phyloP scores from a whole-genome alignment of 2,797 vertebrate species.

The Oryzias dopingdopingensis region DNA sequence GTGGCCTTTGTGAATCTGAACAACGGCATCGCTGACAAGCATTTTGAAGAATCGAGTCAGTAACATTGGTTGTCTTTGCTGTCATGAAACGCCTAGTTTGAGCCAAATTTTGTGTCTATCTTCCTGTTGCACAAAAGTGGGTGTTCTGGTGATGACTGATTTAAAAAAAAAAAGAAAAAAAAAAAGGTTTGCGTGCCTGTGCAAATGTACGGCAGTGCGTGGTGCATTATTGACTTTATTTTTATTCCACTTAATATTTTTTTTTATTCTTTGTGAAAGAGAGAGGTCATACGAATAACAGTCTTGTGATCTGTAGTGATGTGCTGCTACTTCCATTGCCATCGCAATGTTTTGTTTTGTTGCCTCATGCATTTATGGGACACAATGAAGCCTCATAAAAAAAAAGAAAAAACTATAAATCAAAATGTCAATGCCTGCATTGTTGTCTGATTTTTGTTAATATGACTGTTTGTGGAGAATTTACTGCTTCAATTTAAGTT shows the following conservation, averaged over 20 bases:
- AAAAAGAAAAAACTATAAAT: background rate
- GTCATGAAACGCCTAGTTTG: conserved; percentile 84
- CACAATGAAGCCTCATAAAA: conserved; percentile 15
- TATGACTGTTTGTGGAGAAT: conserved; percentile 24
- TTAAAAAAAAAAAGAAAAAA: conserved; percentile 27
- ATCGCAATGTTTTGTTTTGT: conserved; percentile 57
- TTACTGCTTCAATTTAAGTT: conserved; percentile 5
- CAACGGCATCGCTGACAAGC: conserved; percentile 51
- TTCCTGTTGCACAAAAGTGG: conserved; percentile 87
- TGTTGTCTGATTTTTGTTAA: conserved; percentile 19
- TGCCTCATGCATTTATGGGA: conserved; percentile 26
- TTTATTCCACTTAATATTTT: conserved; percentile 36
- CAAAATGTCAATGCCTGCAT: conserved; percentile 18
- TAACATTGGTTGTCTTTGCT: conserved; percentile 36
- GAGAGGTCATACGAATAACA: conserved; percentile 55
- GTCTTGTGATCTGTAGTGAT: conserved; percentile 58
- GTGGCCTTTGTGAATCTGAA: conserved; percentile 70
- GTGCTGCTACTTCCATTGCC: conserved; percentile 66
- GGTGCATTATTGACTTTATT: conserved; percentile 73
- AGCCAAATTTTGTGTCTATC: conserved; percentile 85
- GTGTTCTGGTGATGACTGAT: conserved; percentile 80
- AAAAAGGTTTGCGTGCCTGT: conserved; percentile 49
- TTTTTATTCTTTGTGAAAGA: background rate
- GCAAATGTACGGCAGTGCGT: conserved; percentile 54
- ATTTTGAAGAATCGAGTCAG: conserved; percentile 18